phyloP scores from a whole-genome alignment of 2,888 invertebrate species.

The Gortyna flavago region DNA sequence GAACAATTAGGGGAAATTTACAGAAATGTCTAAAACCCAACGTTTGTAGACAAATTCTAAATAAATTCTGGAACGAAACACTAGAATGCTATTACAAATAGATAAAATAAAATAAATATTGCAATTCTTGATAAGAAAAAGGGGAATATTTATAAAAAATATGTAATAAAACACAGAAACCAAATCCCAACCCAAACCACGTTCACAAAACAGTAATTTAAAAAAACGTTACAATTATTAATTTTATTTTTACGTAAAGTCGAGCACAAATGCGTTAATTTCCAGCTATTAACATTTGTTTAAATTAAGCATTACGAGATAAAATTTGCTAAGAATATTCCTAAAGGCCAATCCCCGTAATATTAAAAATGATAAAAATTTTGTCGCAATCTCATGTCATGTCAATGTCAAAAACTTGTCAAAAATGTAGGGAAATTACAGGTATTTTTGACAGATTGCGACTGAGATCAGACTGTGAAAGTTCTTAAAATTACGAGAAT shows the following conservation, averaged over 20 bases:
- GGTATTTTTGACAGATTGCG: no score
- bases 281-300: neutral
- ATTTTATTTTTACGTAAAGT: constrained; percentile 67
- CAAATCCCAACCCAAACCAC: constrained; percentile 88
- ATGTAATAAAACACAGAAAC: constrained; percentile 77
- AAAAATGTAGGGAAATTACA: no score
- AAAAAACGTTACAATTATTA: constrained; percentile 72
- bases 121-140: constrained; percentile 17
- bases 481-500: no score
- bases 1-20: neutral
- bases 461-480: no score
- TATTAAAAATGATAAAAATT: no score
- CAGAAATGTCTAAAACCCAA: no score
- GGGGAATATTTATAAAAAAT: constrained; percentile 46
- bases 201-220: constrained; percentile 77
- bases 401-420: no score
- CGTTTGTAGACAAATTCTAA: neutral
- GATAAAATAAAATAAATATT: neutral
- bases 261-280: constrained; percentile 70
- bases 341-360: no score
- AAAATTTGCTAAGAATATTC: neutral
- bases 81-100: constrained; percentile 7
- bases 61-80: constrained; percentile 31
- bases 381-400: no score
- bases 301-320: constrained; percentile 2